Percentiles rank a stretch among this genome's conserved stretches.
phyloP scores from a whole-genome alignment of 2,888 invertebrate species.

The Agonopterix alstromeriana region DNA sequence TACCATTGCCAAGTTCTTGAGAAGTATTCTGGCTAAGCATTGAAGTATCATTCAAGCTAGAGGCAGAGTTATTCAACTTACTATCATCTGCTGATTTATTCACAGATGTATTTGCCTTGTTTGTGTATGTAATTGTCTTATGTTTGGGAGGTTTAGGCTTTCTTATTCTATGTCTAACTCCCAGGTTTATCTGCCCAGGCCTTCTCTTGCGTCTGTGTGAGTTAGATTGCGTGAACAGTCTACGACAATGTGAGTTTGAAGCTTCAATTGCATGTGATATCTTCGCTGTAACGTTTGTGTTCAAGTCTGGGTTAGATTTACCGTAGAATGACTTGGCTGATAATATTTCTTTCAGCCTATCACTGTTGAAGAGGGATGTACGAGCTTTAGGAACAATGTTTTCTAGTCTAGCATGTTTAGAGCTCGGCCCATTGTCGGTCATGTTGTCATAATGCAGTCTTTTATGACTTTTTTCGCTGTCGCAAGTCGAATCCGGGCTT shows the following conservation, averaged over 20 bases:
- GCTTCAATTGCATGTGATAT: conserved; percentile 51
- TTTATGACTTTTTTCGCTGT: conserved; percentile 58
- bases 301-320: conserved; percentile 60
- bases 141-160: conserved; percentile 74
- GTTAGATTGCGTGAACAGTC: conserved; percentile 38
- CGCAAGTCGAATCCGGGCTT: conserved; percentile 55
- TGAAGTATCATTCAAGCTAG: conserved; percentile 26
- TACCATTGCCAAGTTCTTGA: conserved; percentile 52
- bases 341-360: conserved; percentile 63
- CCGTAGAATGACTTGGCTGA: conserved; percentile 76
- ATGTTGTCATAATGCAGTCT: conserved; percentile 52
- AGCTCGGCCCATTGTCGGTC: conserved; percentile 41
- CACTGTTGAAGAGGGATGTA: conserved; percentile 59
- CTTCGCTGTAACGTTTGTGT: conserved; percentile 40
- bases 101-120: conserved; percentile 16
- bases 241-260: conserved; percentile 29
- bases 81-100: conserved; percentile 15
- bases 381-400: conserved; percentile 56
- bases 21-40: conserved; percentile 49
- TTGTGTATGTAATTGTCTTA: conserved; percentile 19
- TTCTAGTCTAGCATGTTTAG: conserved; percentile 55
- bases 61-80: conserved; percentile 22
- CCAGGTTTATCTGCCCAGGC: conserved; percentile 80
- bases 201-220: conserved; percentile 44
- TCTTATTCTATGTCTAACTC: conserved; percentile 79